These are phyloP conservation scores for Alectoris magna DNA, from an alignment of 2,797 vertebrate species.

Conservation along the genomic window DNA sequence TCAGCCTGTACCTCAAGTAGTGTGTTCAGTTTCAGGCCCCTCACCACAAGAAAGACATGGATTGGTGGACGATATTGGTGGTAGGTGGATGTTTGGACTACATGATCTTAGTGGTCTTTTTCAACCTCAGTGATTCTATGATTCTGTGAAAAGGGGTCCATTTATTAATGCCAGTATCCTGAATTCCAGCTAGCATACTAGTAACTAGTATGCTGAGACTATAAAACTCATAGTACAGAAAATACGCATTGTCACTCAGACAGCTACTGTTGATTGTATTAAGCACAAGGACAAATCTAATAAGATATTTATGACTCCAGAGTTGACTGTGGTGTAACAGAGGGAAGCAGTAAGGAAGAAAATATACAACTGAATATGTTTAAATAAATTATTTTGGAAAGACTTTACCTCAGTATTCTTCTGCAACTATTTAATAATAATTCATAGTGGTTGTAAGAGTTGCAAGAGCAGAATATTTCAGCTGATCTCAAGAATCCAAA, in stretches of 20 bases:
- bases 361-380: neutral
- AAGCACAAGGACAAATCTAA: constrained; percentile 33
- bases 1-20: too few species aligned
- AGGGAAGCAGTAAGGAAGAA: neutral
- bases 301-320: constrained; percentile 26
- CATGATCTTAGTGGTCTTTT: neutral
- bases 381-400: neutral
- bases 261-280: neutral
- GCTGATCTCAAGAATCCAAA: neutral
- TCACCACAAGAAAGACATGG: too few species aligned
- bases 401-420: neutral
- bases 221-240: constrained; percentile 60
- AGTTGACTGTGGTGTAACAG: neutral
- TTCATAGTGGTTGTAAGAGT: neutral
- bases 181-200: constrained; percentile 8
- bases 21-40: too few species aligned
- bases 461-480: neutral
- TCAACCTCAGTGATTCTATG: too few species aligned
- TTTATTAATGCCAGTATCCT: constrained; percentile 32
- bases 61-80: too few species aligned
- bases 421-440: neutral
- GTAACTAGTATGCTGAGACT: constrained; percentile 45
- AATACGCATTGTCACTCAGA: constrained; percentile 18
- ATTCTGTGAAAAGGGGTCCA: neutral
- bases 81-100: too few species aligned